phyloP scores from a whole-genome alignment of 1,140 invertebrate genomes.

The Tetraneura akinire region DNA sequence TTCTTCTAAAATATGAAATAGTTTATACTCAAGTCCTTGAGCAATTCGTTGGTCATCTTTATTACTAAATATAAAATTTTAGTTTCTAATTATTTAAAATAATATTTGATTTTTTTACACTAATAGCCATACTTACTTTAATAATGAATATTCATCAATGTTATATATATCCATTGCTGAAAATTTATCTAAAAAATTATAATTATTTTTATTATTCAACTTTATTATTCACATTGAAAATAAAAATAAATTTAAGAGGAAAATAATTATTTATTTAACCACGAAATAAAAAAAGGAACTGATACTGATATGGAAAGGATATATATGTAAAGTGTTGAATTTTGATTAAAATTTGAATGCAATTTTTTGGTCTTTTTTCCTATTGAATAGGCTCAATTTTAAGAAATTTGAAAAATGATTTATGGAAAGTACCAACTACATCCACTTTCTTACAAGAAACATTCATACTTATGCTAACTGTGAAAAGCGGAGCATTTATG shows the following conservation, averaged over 20 bases:
- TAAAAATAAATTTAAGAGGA: not conserved
- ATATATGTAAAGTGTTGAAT: not conserved
- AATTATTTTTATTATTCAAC: no score
- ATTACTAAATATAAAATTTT: not conserved
- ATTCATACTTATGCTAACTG: no score
- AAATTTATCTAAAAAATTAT: constrained; percentile 29
- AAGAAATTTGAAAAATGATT: no score
- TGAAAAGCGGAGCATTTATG: no score
- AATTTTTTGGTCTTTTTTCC: no score
- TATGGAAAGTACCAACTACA: no score
- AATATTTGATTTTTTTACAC: not conserved
- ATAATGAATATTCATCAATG: constrained; percentile 20
- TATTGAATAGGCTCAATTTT: no score
- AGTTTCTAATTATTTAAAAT: no score
- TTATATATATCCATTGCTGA: constrained; percentile 27
- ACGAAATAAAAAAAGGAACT: no score
- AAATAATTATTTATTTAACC: not conserved
- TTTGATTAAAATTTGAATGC: not conserved
- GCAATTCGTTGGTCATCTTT: not conserved
- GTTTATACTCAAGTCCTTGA: constrained; percentile 2
- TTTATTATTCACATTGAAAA: no score
- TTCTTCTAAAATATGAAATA: constrained; percentile 33
- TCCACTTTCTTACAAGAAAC: no score
- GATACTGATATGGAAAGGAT: no score
- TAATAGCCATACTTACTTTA: not conserved